phyloP scores from a whole-genome alignment of 53 echinoderm and acorn worm species.

The Mesocentrotus franciscanus region DNA sequence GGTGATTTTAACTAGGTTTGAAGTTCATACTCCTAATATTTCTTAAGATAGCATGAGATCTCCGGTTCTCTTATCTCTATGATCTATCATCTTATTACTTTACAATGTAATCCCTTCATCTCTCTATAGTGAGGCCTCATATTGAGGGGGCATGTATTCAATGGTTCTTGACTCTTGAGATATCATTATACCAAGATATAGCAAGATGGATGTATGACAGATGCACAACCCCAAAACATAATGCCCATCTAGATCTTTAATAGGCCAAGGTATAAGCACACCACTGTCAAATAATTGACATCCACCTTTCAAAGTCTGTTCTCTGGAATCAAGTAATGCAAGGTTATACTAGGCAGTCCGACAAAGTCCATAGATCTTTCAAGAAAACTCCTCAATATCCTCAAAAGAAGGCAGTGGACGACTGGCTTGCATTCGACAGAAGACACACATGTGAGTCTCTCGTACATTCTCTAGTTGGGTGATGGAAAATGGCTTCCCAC shows the following conservation, averaged over 20 bases:
- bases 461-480: slow-evolving; percentile 83
- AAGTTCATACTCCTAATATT: too few species aligned
- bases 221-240: neutral
- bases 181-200: neutral
- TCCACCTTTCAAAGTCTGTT: neutral
- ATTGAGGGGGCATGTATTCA: too few species aligned
- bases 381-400: slow-evolving; percentile 63
- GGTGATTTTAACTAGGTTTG: too few species aligned
- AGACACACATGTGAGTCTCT: slow-evolving; percentile 91
- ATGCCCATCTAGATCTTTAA: neutral
- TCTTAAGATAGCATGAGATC: too few species aligned
- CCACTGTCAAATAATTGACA: neutral
- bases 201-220: too few species aligned
- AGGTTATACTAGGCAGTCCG: neutral
- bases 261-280: neutral
- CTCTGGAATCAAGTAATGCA: neutral
- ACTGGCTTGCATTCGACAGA: slow-evolving; percentile 89
- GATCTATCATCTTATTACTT: too few species aligned
- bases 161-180: neutral
- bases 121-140: too few species aligned
- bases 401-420: slow-evolving; percentile 76
- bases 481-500: slow-evolving; percentile 97
- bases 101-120: neutral
- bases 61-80: too few species aligned
- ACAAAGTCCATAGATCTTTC: neutral